Conservation (phyloP, 2,113 vertebrate species). For the Orientallactaga bullata region DNA sequence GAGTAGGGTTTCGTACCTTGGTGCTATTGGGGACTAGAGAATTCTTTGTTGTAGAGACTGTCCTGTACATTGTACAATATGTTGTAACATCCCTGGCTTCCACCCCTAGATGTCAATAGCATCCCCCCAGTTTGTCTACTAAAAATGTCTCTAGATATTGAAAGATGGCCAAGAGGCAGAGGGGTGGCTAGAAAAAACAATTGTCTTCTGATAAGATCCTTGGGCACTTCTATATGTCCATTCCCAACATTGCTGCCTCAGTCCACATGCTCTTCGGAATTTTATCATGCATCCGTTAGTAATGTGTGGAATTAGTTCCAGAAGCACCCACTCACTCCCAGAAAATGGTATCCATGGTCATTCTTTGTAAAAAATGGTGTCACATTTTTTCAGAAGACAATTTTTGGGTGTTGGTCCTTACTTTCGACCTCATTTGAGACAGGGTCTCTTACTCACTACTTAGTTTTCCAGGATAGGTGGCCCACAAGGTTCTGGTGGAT, state of each 20-base stretch:
- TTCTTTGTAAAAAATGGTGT: not conserved
- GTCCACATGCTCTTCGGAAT: not conserved
- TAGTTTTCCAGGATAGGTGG: too few species aligned
- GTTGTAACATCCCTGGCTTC: not conserved
- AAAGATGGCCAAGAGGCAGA: not conserved
- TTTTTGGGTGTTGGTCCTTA: too few species aligned
- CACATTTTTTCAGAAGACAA: not conserved
- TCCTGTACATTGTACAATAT: too few species aligned
- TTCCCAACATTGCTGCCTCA: not conserved
- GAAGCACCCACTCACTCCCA: too few species aligned
- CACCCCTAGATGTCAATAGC: not conserved
- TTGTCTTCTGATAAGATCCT: not conserved
- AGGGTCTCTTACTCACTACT: too few species aligned
- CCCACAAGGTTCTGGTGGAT: too few species aligned
- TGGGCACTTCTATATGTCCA: not conserved
- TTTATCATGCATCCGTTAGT: not conserved
- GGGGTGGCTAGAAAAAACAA: not conserved
- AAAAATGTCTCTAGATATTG: not conserved
- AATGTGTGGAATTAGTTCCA: not conserved
- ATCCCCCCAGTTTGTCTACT: not conserved
- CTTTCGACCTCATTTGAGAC: too few species aligned
- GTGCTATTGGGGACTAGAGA: not conserved
- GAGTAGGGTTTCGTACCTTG: not conserved
- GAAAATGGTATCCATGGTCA: too few species aligned
- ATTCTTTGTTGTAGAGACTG: not conserved